Base-by-base conservation (phyloP, 2,888 invertebrate species). In the Rutpela maculata region DNA sequence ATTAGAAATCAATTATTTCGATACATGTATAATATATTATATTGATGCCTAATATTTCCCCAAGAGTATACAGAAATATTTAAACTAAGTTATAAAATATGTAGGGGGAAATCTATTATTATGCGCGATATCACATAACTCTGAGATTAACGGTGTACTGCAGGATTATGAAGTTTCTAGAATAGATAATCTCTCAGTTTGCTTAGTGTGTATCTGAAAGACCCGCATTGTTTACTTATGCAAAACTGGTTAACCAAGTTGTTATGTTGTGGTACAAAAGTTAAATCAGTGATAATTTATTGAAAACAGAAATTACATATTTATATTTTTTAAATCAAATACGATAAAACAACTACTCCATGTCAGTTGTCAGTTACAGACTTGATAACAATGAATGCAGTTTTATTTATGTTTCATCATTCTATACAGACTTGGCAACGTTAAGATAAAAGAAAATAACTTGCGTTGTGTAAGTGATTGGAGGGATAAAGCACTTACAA, bases 121-220 rank as follows among this genome's bases (percentile, higher is more conserved):
- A 50, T n/a, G 50, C 50, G 5, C 50, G 50, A 50, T 50, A 50
- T 50, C 12, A 15, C 15, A 50, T 50, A 50, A 50, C 50, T n/a
- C 50, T n/a, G n/a, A 50, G 50, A n/a, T 50, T 50, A 50, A 50
- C 50, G n/a, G 7, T 50, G 15, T n/a, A n/a, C 50, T n/a, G 15
- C 50, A 50, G 50, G 50, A 50, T 50, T 50, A 50, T n/a, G 50
- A 50, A 50, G 50, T 50, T 50, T 50, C 50, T 15, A 17, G n/a
- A 50, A 50, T 12, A 43, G 43, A 43, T 50, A 50, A 50, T 50
- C 50, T 50, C 50, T 15, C 43, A 43, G 43, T 43, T 43, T 43
- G 43, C 12, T 43, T 43, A 43, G 2, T 11, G 15, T 50, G n/a
- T 50, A 50, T 50, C 5, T 1, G 50, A 50, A 50, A 50, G 50